A percentile compares a stretch with the other conserved stretches of the same genome.
These are phyloP conservation scores for Bhutanitis thaidina DNA, from an alignment of 2,888 invertebrate genomes.

Conservation along the genomic window DNA sequence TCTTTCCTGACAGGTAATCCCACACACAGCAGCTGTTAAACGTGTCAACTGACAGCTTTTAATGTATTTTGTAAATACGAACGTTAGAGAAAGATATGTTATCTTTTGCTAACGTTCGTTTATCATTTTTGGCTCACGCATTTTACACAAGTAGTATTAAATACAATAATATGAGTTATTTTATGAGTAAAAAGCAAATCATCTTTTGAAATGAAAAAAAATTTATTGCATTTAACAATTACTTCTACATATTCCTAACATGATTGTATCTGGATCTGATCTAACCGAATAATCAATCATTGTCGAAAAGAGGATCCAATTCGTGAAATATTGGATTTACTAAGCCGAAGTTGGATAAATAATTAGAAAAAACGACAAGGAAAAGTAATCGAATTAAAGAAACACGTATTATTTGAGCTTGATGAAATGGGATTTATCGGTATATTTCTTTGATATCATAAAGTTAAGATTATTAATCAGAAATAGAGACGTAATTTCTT, in stretches of 20 bases:
- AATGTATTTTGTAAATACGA: conserved; percentile 27
- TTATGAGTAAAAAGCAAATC: no score
- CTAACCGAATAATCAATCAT: conserved; percentile 8
- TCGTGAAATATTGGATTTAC: conserved; percentile 10
- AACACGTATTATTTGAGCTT: conserved; percentile 8
- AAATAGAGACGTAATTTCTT: no score
- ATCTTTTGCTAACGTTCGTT: conserved; percentile 3
- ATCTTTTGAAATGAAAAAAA: no score
- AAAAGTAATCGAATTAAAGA: background rate
- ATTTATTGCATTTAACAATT: no score
- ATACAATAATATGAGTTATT: no score
- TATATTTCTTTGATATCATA: no score
- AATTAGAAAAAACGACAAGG: conserved; percentile 8
- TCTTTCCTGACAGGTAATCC: conserved; percentile 49
- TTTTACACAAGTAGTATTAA: no score
- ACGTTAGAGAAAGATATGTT: no score
- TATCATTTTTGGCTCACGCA: background rate
- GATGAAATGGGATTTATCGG: conserved; percentile 6
- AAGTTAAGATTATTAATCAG: no score
- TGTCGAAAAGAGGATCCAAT: conserved; percentile 4
- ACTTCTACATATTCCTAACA: no score
- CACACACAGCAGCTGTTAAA: conserved; percentile 54
- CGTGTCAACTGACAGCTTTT: conserved; percentile 53
- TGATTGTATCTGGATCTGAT: background rate
- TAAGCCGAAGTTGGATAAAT: conserved; percentile 14